Percentiles rank a stretch among this genome's conserved stretches.
These are phyloP conservation scores for Noturus placidus DNA, from an alignment of 2,113 vertebrate species.

Conservation along the genomic window DNA sequence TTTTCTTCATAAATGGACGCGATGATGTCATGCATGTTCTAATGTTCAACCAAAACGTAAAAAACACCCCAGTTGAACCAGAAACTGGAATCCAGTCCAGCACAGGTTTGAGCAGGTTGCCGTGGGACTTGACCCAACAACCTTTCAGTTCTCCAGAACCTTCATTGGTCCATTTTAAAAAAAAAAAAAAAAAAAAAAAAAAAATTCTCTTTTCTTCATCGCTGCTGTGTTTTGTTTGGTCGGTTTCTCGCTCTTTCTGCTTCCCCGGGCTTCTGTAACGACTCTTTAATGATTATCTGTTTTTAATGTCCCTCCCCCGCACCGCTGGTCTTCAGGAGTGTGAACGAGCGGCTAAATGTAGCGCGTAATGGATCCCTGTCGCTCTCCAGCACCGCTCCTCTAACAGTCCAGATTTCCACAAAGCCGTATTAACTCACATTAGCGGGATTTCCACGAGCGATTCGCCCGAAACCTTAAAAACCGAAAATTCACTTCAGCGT, in stretches of 20 bases:
- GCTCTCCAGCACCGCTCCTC: background rate
- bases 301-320: slow-evolving; percentile 57
- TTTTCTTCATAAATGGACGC: background rate
- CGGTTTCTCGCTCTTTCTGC: slow-evolving; percentile 3
- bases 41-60: background rate
- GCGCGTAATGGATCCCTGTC: slow-evolving; percentile 58
- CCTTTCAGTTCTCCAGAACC: background rate
- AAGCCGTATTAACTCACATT: slow-evolving; percentile 29
- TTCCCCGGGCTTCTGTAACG: slow-evolving; percentile 57
- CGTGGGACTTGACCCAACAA: background rate
- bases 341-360: slow-evolving; percentile 60
- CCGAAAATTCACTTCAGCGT: background rate
- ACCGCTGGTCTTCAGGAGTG: slow-evolving; percentile 42
- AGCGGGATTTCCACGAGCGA: slow-evolving; percentile 40
- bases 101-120: background rate
- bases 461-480: slow-evolving; percentile 26
- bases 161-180: background rate
- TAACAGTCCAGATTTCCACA: slow-evolving; percentile 43
- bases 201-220: slow-evolving; percentile 26
- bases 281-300: slow-evolving; percentile 63
- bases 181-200: too few species aligned
- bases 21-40: background rate
- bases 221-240: background rate
- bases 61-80: background rate
- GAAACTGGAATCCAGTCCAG: background rate